Evolutionary conservation across 2,113 vertebrate species (phyloP).

Genomic region (Cervus canadensis): DNA sequence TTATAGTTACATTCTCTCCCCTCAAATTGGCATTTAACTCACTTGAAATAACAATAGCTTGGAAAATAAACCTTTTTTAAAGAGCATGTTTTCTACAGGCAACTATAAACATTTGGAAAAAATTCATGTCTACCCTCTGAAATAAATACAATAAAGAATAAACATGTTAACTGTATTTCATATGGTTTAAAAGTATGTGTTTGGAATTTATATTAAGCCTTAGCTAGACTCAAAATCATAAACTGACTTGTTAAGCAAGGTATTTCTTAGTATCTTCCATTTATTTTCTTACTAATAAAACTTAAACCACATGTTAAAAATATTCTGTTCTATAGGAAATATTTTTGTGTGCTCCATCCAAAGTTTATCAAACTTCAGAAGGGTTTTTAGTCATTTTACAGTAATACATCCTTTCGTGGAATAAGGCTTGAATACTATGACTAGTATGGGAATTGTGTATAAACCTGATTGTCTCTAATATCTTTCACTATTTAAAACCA

Average conservation of each 20-base stretch:
- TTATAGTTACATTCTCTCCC: constrained; percentile 66
- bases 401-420: not conserved
- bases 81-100: constrained; percentile 71
- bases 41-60: constrained; percentile 75
- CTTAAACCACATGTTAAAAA: not conserved
- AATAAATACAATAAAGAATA: constrained; percentile 78
- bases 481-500: not conserved
- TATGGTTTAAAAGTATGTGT: not conserved
- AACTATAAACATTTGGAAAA: constrained; percentile 76
- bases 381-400: not conserved
- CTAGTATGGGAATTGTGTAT: not conserved
- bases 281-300: not conserved
- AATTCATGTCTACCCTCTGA: constrained; percentile 74
- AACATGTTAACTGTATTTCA: constrained; percentile 68
- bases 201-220: constrained; percentile 11
- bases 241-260: not conserved
- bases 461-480: not conserved
- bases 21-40: constrained; percentile 74
- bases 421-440: not conserved
- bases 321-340: not conserved
- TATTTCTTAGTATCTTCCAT: not conserved
- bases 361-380: not conserved
- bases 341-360: not conserved
- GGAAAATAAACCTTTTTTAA: constrained; percentile 75
- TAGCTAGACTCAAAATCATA: not conserved